phyloP scores from a whole-genome alignment of 2,797 vertebrate species.

The Coreius guichenoti region DNA sequence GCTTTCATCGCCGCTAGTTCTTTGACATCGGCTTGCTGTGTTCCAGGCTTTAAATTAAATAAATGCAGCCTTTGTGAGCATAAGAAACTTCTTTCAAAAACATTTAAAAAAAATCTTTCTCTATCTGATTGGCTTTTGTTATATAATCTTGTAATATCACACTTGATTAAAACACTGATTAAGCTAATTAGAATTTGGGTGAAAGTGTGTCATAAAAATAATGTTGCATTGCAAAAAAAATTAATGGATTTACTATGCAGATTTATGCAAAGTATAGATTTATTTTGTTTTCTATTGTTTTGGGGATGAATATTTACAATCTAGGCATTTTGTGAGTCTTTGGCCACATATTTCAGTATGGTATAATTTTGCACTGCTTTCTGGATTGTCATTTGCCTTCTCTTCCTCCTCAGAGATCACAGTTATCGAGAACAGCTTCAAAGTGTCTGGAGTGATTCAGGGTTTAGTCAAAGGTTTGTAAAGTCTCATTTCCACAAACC shows the following conservation, averaged over 20 bases:
- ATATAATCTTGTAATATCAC: not conserved
- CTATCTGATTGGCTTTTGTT: not conserved
- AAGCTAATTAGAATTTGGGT: not conserved
- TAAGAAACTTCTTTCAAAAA: not conserved
- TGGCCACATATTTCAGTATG: not conserved
- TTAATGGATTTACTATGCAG: not conserved
- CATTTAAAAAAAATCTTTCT: not conserved
- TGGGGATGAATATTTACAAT: not conserved
- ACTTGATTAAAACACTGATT: not conserved
- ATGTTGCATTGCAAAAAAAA: not conserved
- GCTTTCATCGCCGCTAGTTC: not conserved
- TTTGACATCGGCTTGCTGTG: not conserved
- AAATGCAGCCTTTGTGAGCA: not conserved
- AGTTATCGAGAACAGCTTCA: conserved; percentile 86
- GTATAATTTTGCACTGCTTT: not conserved
- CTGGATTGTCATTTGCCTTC: not conserved
- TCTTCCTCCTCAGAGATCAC: conserved; percentile 81
- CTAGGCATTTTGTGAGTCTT: not conserved
- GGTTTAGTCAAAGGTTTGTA: conserved; percentile 90
- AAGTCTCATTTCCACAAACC: not conserved
- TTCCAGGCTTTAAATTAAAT: not conserved
- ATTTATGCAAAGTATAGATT: not conserved
- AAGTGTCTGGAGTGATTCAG: conserved; percentile 88
- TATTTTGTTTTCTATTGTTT: not conserved
- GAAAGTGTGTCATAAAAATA: not conserved